Base-by-base conservation (phyloP, 2,797 vertebrate genomes). In the Manis pentadactyla region DNA sequence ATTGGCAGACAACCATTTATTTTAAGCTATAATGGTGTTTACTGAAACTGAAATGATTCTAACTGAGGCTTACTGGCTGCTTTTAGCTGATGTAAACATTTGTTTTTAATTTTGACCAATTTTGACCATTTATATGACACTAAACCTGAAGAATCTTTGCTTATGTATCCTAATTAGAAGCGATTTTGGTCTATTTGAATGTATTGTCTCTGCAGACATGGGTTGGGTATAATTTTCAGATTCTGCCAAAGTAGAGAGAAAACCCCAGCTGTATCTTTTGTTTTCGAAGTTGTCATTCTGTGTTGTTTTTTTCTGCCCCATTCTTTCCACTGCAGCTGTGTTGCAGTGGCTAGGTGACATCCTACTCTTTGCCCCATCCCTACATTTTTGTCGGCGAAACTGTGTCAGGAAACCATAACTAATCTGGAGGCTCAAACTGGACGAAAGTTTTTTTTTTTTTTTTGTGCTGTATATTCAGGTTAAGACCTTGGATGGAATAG, bases 71-170 rank as follows among this genome's bases (percentile, higher is more conserved):
- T 42, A 37, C 63, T 49, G 25, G 68, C 81, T 94, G 93, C 77
- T 97, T 98, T 94, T 91, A 96, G 53, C 93, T 97, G 95, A 96
- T 98, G 97, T 97, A 95, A 97, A 97, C 97, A 97, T 97, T 98
- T 98, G 92, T 93, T 97, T 98, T 98, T 97, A 97, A 94, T 98
- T 98, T 98, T 93, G 94, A 96, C 7, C 66, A 97, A 94, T 98
- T 98, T 98, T 93, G 94, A 96, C 8, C 66, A 93, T 97, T 98
- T 97, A 97, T 93, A 96, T 97, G 97, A 98, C 97, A 97, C 29
- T 97, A 97, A 96, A 97, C 97, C 97, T 98, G 95, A 98, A 98
- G 97, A 96, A 90, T 96, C 81, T 98, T 97, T 93, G 66, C 94
- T 94, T 98, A 92, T 96, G 8, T 96, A 96, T 97, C 94, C 90